Base-by-base conservation (phyloP, 2,113 vertebrate genomes). In the Semnornis frantzii region DNA sequence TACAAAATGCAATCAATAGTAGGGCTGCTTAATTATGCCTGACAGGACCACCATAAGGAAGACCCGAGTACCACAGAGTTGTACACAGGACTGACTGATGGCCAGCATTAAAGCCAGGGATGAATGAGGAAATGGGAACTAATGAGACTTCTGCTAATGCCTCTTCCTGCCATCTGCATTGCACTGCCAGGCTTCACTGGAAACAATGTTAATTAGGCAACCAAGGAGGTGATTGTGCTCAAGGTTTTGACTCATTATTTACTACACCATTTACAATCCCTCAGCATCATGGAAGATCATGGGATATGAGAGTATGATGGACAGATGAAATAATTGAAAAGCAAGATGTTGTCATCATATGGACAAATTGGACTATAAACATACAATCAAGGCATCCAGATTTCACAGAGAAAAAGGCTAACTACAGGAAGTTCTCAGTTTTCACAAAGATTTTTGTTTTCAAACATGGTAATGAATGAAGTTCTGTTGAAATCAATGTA, bases 11-110 rank as follows among this genome's bases (percentile, higher is more conserved):
- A 80, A 42, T 91, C 79, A 85, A 66, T 87, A 71, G 74, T 82
- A 95, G 28, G 17, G 18, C 60, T 94, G 82, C 82, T 87, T 87
- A 94, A 91, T 95, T 80, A 74, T 55, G 85, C 79, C 85, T 93
- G 85, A 73, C 93, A 92, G 92, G 33, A 80, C 60, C 64, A 74
- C 82, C 90, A 74, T 87, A 93, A 94, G 85, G 78, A 92, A 87
- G 46, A 75, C 50, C 82, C 70, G 78, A 70, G 28, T 31, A 24
- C 14, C 79, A 30, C 74, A 79, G 24, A n/a, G 76, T 89, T 90
- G 64, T 57, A 39, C 12, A 9, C 46, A 85, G 71, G 82, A 73
- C 59, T 77, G 87, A 66, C 74, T 94, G 50, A 24, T 52, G 50
- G 85, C 82, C 87, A 94, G 59, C 34, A 16, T 63, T 90, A 12